Base-by-base conservation (phyloP, 2,888 invertebrate species). In the Galerucella calmariensis region DNA sequence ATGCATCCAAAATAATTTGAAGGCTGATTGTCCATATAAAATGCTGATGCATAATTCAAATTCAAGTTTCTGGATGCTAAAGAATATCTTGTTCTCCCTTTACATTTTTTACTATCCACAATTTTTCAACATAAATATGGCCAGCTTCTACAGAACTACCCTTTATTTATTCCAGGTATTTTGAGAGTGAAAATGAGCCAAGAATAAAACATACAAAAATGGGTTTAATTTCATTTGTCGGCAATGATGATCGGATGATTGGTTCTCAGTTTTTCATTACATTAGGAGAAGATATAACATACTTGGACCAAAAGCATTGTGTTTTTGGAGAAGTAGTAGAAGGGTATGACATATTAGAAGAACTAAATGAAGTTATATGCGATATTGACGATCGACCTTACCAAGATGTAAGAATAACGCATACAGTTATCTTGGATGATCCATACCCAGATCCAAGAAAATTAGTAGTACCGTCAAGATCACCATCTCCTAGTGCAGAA, bases 261-360 rank as follows among this genome's bases (percentile, higher is more conserved):
- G 96, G 95, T 2, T 97, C 97, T 0, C 97, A 99, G 87, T 99
- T 99, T 88, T 98, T 98, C 86, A 92, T 99, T 72, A 99, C 99
- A 0, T 90, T 99, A 11, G 84, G 83, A 8, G 82, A 82, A 74
- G 94, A 97, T 82, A 89, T 99, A 53, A 94, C 94, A 73, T 98
- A 97, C 14, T 88, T 99, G 73, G 98, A 99, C 87, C 92, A 91
- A 1, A 90, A 93, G 65, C 99, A 99, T 87, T 97, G 97, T 84
- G 95, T 99, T 16, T 98, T 99, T 87, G 99, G 98, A 0, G 95
- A 96, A 88, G 95, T 99, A 2, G 92, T 94, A 0, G 99, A 99
- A 88, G 99, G 97, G 0, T 88, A 94, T 67, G 97, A 97, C 77
- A 90, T 97, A 2, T 88, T 99, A 20, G 91, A 95, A 16, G 94